A percentile compares a stretch with the other conserved stretches of the same genome.
These are phyloP conservation scores for Ptychochromis oligacanthus DNA, from an alignment of 2,113 vertebrate genomes.

Conservation along the genomic window DNA sequence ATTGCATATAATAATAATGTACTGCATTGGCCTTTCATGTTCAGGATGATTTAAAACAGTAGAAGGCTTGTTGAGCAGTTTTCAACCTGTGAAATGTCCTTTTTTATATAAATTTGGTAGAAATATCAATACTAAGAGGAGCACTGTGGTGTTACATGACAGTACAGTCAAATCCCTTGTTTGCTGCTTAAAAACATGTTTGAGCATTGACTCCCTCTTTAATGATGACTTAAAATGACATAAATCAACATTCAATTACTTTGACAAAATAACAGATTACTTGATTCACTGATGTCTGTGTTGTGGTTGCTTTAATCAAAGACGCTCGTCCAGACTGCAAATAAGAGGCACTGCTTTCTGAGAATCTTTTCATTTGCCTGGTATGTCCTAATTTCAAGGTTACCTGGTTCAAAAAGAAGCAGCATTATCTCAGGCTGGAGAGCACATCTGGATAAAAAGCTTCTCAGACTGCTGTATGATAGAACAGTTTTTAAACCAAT, in stretches of 20 bases:
- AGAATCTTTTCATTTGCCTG: constrained; percentile 27
- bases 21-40: too few relatives aligned
- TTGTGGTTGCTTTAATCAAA: constrained; percentile 28
- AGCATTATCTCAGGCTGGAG: neutral
- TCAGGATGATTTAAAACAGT: too few relatives aligned
- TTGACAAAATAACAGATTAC: neutral
- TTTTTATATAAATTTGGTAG: neutral
- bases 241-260: neutral
- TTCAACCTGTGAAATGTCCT: too few relatives aligned
- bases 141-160: neutral
- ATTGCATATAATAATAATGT: too few relatives aligned
- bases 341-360: constrained; percentile 15
- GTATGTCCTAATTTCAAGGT: constrained; percentile 46
- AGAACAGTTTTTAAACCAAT: neutral
- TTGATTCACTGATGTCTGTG: neutral
- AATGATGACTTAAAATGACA: neutral
- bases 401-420: constrained; percentile 11
- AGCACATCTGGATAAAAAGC: neutral
- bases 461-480: neutral
- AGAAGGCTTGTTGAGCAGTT: neutral
- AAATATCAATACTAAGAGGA: neutral
- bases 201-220: neutral
- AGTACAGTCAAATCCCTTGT: neutral
- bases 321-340: constrained; percentile 7
- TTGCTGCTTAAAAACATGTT: neutral